These are phyloP conservation scores for Prunella himalayana DNA, from an alignment of 2,113 vertebrate species.

Conservation along the genomic window DNA sequence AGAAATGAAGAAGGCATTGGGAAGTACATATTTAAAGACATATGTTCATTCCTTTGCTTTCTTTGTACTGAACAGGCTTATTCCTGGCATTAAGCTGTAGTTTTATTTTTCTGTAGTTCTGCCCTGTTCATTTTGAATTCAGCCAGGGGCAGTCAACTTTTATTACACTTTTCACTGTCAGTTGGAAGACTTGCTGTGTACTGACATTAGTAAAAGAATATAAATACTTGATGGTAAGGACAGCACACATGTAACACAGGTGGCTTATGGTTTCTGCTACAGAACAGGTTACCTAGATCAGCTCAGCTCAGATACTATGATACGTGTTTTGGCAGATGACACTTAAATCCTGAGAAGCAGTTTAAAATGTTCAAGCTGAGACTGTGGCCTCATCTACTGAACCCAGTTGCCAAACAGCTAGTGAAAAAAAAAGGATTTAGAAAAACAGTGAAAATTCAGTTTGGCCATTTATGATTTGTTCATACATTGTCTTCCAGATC, in stretches of 20 bases:
- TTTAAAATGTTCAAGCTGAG: background rate
- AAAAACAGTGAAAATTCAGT: background rate
- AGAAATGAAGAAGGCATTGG: background rate
- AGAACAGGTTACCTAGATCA: background rate
- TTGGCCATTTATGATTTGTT: background rate
- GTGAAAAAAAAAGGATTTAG: background rate
- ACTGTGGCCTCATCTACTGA: background rate
- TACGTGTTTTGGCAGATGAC: background rate
- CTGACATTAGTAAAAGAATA: background rate
- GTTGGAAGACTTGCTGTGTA: background rate
- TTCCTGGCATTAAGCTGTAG: background rate
- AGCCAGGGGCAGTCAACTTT: background rate
- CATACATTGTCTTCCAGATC: background rate
- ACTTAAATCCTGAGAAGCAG: background rate
- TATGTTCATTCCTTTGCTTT: background rate
- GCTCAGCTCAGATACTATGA: background rate
- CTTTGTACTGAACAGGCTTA: background rate
- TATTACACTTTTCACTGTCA: background rate
- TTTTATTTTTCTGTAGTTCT: background rate
- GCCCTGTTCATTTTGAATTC: background rate
- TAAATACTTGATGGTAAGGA: background rate
- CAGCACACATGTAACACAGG: rapidly evolving
- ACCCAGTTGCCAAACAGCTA: background rate
- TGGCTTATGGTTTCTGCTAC: background rate
- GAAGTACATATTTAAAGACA: background rate